Percentiles rank a stretch among this genome's conserved stretches.
These are phyloP conservation scores for Orthosia incerta DNA, from an alignment of 2,888 invertebrate species.

Conservation along the genomic window DNA sequence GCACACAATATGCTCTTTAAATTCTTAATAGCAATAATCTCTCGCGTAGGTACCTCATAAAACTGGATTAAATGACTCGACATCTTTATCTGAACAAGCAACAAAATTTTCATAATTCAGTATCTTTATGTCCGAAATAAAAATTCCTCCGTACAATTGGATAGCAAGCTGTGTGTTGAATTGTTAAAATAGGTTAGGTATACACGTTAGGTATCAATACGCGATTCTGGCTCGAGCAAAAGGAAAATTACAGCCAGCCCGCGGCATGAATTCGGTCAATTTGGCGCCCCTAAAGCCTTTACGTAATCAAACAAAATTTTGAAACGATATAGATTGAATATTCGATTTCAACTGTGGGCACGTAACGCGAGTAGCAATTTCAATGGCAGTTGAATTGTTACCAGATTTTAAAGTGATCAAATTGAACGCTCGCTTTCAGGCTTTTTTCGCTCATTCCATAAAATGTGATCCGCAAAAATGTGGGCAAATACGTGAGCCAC, in stretches of 20 bases:
- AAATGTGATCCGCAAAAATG: constrained; percentile 24
- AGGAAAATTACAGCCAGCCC: constrained; percentile 62
- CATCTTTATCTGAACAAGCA: constrained; percentile 26
- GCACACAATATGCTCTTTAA: neutral
- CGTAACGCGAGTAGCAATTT: constrained; percentile 43
- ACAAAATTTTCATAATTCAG: constrained; percentile 41
- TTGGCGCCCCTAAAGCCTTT: constrained; percentile 62
- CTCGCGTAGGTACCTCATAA: constrained; percentile 3
- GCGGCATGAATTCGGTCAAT: constrained; percentile 67
- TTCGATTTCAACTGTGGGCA: constrained; percentile 54
- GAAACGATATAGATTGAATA: constrained; percentile 64
- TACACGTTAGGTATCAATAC: constrained; percentile 62
- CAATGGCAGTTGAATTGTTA: constrained; percentile 51
- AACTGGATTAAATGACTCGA: constrained; percentile 14
- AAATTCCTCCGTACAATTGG: constrained; percentile 55
- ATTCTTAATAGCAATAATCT: constrained; percentile 5
- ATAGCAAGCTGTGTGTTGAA: constrained; percentile 62
- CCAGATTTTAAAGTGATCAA: constrained; percentile 54
- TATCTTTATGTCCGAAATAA: constrained; percentile 49
- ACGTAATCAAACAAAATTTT: constrained; percentile 68
- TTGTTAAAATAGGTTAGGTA: constrained; percentile 63
- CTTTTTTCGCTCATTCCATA: constrained; percentile 11
- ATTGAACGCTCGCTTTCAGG: constrained; percentile 20
- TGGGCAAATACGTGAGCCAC: neutral
- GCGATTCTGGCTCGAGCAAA: constrained; percentile 56